Conservation (phyloP, 2,888 invertebrate species). For the Cacoxenus indagator region DNA sequence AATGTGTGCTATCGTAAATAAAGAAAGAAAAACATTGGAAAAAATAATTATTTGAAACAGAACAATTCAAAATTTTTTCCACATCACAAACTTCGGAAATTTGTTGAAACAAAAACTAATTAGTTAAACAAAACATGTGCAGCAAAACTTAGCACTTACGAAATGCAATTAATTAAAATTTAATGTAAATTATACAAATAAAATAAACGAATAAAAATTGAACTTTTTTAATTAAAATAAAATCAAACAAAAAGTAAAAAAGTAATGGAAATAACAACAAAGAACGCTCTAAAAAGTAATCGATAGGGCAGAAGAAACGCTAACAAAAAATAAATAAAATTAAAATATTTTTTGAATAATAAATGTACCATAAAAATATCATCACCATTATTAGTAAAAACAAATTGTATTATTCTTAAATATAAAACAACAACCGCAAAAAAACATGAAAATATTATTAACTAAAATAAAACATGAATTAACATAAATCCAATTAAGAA, state of each 20-base stretch:
- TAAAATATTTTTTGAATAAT: slow-evolving; percentile 3
- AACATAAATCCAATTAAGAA: slow-evolving; percentile 1
- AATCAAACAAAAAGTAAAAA: not conserved
- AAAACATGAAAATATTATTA: slow-evolving; percentile 1
- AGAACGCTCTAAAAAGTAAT: not conserved
- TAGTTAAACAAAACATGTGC: not conserved
- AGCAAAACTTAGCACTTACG: not conserved
- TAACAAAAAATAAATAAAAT: not conserved
- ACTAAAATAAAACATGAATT: slow-evolving; percentile 1
- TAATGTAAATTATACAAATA: not conserved
- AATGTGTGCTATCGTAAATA: not conserved
- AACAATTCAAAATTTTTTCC: slow-evolving; percentile 12
- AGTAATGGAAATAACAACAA: not conserved
- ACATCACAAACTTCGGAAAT: not conserved
- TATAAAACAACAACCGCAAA: slow-evolving; percentile 15
- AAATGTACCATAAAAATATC: slow-evolving; percentile 1
- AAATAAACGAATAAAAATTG: not conserved
- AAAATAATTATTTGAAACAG: slow-evolving; percentile 5
- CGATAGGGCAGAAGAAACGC: not conserved
- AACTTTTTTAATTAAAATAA: not conserved
- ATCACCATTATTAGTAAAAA: slow-evolving; percentile 3
- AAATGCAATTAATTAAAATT: not conserved
- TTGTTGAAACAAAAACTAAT: not conserved
- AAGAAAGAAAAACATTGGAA: slow-evolving; percentile 33
- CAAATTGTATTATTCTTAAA: not conserved